phyloP scores from a whole-genome alignment of 2,113 vertebrate species.

The Mobula hypostoma region DNA sequence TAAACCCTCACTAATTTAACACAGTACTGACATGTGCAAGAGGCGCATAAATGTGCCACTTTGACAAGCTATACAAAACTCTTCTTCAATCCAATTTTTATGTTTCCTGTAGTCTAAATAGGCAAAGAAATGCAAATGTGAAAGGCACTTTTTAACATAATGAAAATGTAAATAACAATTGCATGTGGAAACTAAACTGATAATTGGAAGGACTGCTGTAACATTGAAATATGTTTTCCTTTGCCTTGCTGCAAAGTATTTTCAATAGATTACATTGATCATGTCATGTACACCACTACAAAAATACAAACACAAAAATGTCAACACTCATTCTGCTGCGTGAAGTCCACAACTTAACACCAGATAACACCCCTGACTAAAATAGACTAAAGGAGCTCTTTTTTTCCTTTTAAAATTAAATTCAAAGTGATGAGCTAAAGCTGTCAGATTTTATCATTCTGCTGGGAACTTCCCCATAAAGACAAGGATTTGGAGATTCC shows the following conservation, averaged over 20 bases:
- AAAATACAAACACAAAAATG: not conserved
- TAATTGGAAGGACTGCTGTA: not conserved
- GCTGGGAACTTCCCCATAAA: not conserved
- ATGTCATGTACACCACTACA: not conserved
- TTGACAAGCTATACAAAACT: no score
- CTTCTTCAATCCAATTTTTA: no score
- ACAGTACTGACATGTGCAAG: no score
- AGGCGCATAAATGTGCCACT: no score
- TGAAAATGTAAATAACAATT: not conserved
- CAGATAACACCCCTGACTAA: not conserved
- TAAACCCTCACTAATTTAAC: no score
- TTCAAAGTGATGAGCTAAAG: not conserved
- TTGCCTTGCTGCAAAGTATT: not conserved
- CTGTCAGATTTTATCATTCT: not conserved
- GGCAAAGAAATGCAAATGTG: not conserved
- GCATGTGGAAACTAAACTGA: not conserved
- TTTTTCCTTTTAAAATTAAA: not conserved
- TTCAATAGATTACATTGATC: not conserved
- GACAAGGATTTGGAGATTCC: not conserved
- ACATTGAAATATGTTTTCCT: not conserved
- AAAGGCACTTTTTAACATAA: not conserved
- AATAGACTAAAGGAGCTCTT: not conserved
- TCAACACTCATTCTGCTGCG: not conserved
- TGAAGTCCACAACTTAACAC: not conserved
- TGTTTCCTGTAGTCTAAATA: not conserved